phyloP scores from a whole-genome alignment of 2,113 vertebrate species.

The Anoura caudifer region DNA sequence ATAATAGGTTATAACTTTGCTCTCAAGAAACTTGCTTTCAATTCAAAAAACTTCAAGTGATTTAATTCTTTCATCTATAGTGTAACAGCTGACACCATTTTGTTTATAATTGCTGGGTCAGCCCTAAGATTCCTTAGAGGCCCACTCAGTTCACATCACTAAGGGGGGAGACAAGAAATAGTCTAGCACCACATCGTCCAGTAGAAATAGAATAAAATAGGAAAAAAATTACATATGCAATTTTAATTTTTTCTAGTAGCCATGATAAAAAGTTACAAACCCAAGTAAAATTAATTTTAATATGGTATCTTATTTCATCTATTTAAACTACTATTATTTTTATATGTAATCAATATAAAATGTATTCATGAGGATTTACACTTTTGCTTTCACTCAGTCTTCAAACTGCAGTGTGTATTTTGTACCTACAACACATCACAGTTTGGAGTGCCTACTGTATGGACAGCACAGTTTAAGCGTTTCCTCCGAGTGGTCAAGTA shows the following conservation, averaged over 20 bases:
- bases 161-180: background rate
- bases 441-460: background rate
- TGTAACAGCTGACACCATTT: background rate
- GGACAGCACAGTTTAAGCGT: background rate
- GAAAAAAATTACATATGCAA: background rate
- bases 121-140: background rate
- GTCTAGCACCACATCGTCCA: background rate
- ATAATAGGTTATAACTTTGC: conserved; percentile 13
- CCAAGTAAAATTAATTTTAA: background rate
- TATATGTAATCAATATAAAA: background rate
- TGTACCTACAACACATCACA: background rate
- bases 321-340: background rate
- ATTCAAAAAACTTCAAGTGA: conserved; percentile 20
- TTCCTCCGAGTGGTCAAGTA: background rate
- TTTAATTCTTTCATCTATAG: conserved; percentile 21
- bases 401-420: background rate
- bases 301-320: background rate
- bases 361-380: background rate
- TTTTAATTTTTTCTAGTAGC: background rate
- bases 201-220: background rate
- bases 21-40: background rate
- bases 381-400: background rate
- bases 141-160: background rate
- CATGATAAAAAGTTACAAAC: background rate
- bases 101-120: background rate